Evolutionary conservation across 2,797 vertebrate genomes (phyloP).

Genomic region (Acrossocheilus fasciatus): DNA sequence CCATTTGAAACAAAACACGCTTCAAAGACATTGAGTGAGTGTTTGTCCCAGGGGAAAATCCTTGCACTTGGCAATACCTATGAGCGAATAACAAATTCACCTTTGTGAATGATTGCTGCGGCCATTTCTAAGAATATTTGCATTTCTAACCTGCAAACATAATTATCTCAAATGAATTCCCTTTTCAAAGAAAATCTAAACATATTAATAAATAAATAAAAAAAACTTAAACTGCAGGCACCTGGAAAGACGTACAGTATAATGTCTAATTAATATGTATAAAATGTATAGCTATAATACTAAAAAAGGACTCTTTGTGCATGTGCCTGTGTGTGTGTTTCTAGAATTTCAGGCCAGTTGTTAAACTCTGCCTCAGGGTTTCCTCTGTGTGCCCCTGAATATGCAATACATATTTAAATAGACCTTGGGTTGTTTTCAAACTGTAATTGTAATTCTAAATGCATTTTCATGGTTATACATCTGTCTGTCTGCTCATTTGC

Average conservation of each 20-base stretch:
- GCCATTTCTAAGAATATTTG: slow-evolving; percentile 13
- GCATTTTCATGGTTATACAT: slow-evolving; percentile 17
- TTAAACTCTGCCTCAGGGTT: slow-evolving; percentile 42
- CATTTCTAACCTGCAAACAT: slow-evolving; percentile 10
- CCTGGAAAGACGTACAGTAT: not conserved
- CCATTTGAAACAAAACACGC: slow-evolving; percentile 73
- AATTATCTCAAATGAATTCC: slow-evolving; percentile 4
- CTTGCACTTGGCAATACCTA: slow-evolving; percentile 33
- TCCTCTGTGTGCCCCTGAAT: slow-evolving; percentile 40
- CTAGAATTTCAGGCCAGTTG: slow-evolving; percentile 22
- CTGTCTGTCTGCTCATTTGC: slow-evolving; percentile 29
- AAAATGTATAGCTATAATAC: slow-evolving; percentile 19
- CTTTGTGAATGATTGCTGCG: slow-evolving; percentile 21
- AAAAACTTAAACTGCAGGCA: not conserved
- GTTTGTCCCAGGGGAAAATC: slow-evolving; percentile 49
- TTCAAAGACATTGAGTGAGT: slow-evolving; percentile 67
- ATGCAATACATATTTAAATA: slow-evolving; percentile 46
- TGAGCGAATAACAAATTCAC: not conserved
- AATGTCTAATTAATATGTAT: slow-evolving; percentile 26
- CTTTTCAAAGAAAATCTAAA: slow-evolving; percentile 10
- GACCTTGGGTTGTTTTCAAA: slow-evolving; percentile 47
- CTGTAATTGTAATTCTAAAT: slow-evolving; percentile 38
- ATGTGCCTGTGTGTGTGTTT: slow-evolving; percentile 8
- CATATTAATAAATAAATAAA: not conserved
- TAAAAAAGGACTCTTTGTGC: slow-evolving; percentile 2